Evolutionary conservation across 2,113 vertebrate species (phyloP).

Genomic region (Panurus biarmicus): DNA sequence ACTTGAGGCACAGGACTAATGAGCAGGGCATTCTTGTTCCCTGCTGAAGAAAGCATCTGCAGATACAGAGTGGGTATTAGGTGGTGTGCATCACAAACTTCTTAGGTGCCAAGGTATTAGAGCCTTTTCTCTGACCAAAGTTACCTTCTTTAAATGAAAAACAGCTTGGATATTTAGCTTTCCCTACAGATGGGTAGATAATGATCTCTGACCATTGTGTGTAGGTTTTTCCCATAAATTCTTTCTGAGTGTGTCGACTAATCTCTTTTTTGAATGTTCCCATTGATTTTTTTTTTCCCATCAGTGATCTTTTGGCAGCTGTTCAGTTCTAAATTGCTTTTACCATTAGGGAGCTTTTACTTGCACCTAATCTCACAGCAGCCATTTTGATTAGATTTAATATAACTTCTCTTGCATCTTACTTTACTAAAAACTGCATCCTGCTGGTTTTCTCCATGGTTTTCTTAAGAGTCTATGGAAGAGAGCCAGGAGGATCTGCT

Average conservation of each 20-base stretch:
- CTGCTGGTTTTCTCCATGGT: neutral
- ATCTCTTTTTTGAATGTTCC: conserved; percentile 52
- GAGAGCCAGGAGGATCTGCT: neutral
- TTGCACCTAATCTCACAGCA: conserved; percentile 40
- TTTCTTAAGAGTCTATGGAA: neutral
- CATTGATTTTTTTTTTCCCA: conserved; percentile 14
- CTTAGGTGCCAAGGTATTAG: neutral
- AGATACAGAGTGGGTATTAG: neutral
- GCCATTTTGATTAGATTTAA: conserved; percentile 51
- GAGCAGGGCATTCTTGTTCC: neutral
- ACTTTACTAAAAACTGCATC: neutral
- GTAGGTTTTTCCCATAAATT: conserved; percentile 49
- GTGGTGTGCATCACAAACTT: neutral
- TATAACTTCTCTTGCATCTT: neutral
- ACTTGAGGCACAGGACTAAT: neutral
- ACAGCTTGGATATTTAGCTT: neutral
- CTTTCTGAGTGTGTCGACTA: conserved; percentile 26
- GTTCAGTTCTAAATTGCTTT: conserved; percentile 56
- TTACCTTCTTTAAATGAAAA: neutral
- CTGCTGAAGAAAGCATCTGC: neutral
- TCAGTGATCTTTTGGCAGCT: conserved; percentile 50
- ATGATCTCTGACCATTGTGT: conserved; percentile 32
- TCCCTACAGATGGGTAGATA: neutral
- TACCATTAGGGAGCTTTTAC: conserved; percentile 52
- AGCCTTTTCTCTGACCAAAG: neutral